These are phyloP conservation scores for Epirrita christyi DNA, from an alignment of 2,888 invertebrate genomes.

Conservation along the genomic window DNA sequence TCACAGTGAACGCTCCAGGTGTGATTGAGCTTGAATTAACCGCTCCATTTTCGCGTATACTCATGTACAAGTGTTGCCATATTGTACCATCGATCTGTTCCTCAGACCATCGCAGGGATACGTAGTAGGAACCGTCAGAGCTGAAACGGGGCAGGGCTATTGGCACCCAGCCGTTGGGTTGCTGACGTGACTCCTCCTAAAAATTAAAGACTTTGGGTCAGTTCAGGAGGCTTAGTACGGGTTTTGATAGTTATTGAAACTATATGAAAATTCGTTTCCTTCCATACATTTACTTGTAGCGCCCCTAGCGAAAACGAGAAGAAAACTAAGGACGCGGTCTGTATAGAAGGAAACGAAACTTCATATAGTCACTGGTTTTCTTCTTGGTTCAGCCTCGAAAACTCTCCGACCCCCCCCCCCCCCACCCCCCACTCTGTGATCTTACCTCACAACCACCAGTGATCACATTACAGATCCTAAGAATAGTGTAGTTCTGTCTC, in stretches of 20 bases:
- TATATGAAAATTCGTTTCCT: no score
- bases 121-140: slow-evolving; percentile 67
- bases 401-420: no score
- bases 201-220: not conserved
- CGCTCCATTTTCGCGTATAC: slow-evolving; percentile 57
- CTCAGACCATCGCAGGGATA: slow-evolving; percentile 72
- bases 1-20: slow-evolving; percentile 86
- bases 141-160: slow-evolving; percentile 84
- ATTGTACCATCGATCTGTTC: slow-evolving; percentile 69
- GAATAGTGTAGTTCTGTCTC: slow-evolving; percentile 89
- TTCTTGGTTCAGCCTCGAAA: no score
- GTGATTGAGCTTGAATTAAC: slow-evolving; percentile 75
- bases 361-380: no score
- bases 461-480: slow-evolving; percentile 84
- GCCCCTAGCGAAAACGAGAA: no score
- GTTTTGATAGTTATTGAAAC: no score
- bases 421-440: no score
- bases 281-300: no score
- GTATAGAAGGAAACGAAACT: no score
- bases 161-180: slow-evolving; percentile 89
- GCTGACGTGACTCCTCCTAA: slow-evolving; percentile 78
- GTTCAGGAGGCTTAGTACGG: not conserved
- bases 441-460: slow-evolving; percentile 60
- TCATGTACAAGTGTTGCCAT: slow-evolving; percentile 79
- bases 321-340: no score